Evolutionary conservation across 2,888 invertebrate species (phyloP).

Genomic region (Mimachlamys varia): DNA sequence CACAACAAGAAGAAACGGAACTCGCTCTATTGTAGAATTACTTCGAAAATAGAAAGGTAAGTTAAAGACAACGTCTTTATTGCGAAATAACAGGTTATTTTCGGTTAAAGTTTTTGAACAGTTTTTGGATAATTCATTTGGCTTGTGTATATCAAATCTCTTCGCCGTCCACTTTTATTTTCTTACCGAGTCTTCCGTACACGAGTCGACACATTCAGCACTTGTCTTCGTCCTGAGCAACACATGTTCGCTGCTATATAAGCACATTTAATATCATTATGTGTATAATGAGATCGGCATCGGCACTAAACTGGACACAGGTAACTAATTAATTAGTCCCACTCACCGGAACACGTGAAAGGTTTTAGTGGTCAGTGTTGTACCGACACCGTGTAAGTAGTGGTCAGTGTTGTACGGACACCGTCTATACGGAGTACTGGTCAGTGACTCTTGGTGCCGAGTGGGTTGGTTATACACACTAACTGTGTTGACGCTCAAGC

Average conservation of each 20-base stretch:
- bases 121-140: no score
- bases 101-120: no score
- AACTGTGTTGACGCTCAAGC: neutral
- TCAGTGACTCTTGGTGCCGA: neutral
- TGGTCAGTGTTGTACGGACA: constrained; percentile 1
- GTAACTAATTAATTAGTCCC: neutral
- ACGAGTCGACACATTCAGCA: neutral
- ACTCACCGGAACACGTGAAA: neutral
- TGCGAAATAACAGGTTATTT: no score
- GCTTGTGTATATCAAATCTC: no score
- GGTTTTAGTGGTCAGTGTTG: constrained; percentile 31
- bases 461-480: neutral
- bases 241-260: neutral
- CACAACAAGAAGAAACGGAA: no score
- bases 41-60: no score
- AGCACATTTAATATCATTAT: neutral
- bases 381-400: neutral
- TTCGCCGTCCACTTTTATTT: neutral
- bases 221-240: neutral
- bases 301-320: neutral
- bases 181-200: neutral
- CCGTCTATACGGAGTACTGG: neutral
- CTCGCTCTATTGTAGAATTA: no score
- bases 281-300: neutral
- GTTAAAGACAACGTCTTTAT: no score